phyloP scores from a whole-genome alignment of 2,888 invertebrate genomes.

The Carterocephalus palaemon region DNA sequence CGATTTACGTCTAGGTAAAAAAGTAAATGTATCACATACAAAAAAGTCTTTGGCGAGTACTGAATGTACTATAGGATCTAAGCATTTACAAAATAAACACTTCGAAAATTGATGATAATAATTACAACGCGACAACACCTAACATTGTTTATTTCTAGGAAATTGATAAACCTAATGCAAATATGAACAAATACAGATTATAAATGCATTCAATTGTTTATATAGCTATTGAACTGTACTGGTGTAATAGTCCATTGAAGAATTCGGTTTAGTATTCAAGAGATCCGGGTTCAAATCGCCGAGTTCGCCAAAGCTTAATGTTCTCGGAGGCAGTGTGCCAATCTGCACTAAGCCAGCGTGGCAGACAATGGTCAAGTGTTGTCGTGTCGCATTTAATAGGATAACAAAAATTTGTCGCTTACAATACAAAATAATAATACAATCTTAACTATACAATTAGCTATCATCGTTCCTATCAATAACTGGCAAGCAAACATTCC shows the following conservation, averaged over 20 bases:
- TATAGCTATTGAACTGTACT: too few species aligned
- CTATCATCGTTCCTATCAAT: slow-evolving; percentile 10
- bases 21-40: slow-evolving; percentile 74
- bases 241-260: too few species aligned
- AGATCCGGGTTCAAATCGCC: too few species aligned
- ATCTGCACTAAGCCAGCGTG: too few species aligned
- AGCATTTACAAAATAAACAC: slow-evolving; percentile 22
- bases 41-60: slow-evolving; percentile 77
- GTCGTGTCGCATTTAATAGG: slow-evolving; percentile 2
- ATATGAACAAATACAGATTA: too few species aligned
- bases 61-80: slow-evolving; percentile 44
- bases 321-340: too few species aligned
- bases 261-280: too few species aligned
- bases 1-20: slow-evolving; percentile 62
- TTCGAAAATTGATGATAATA: slow-evolving; percentile 14
- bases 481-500: slow-evolving; percentile 20
- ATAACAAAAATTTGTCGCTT: slow-evolving; percentile 13
- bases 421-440: slow-evolving; percentile 5
- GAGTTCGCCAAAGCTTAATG: too few species aligned
- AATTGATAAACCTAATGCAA: too few species aligned
- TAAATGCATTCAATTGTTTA: too few species aligned
- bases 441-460: slow-evolving; percentile 7
- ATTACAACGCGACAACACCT: slow-evolving; percentile 1
- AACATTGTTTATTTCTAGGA: too few species aligned
- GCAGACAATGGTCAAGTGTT: too few species aligned